Evolutionary conservation across 1,140 invertebrate species (phyloP), one percentile per base, ranked within the genome.

Genomic region (Sarcophaga peregrina): DNA sequence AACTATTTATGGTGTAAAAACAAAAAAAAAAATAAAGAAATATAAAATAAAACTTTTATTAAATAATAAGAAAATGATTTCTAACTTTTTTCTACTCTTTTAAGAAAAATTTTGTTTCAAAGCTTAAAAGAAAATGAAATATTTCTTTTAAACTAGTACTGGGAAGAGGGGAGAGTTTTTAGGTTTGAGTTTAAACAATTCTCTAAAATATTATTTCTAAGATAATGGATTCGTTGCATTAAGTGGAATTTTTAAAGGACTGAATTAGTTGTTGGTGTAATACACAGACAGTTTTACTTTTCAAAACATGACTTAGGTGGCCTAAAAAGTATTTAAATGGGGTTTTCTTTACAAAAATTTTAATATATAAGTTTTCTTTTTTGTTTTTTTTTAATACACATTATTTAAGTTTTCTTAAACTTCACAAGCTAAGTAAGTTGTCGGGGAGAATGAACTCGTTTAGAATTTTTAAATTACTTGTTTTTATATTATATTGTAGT

Each of bases 141-240:
- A 37, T 37, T 37, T 37, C 25, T 37, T 37, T 37, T 37, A 37
- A 37, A 37, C 25, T 37, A 4, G 25, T 37, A 58, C 11, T 13
- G 54, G 54, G 54, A 58, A 7, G n/a, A n/a, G 3, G 54, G 54
- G 54, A 13, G 7, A n/a, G 17, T 62, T n/a, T 62, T 62, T 62
- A 17, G 5, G 58, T 17, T 62, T 13, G 15, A 58, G 15, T 68
- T 52, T 52, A 52, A 52, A 52, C 50, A 20, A 8, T 68, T 58
- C 8, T 68, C 15, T 68, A 25, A n/a, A 68, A 20, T 68, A 17
- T 68, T 20, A 68, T 68, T 25, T 68, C 8, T 68, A 20, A 20
- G 20, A 68, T 17, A 68, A 68, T 37, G 25, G 25, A 8, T 68
- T 68, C 62, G 62, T 68, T 68, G 62, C 62, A 68, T 68, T 68